Evolutionary conservation across 1,140 invertebrate genomes (phyloP).

Genomic region (Drosophila pallidifrons): DNA sequence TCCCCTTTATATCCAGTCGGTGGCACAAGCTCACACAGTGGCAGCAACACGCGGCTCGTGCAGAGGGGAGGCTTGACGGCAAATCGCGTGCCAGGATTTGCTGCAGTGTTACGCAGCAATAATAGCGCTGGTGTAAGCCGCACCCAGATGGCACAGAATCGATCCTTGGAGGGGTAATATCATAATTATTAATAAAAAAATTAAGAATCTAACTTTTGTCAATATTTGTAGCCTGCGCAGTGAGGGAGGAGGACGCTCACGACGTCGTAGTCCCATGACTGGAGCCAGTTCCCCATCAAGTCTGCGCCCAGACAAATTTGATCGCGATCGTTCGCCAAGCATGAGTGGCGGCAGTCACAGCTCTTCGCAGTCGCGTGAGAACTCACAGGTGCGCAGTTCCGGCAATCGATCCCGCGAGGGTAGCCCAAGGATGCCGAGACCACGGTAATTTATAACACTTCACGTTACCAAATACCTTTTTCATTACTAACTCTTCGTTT

Average conservation of each 20-base stretch:
- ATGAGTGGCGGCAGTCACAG: constrained; percentile 68
- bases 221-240: constrained; percentile 65
- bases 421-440: constrained; percentile 90
- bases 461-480: not conserved
- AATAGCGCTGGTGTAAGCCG: constrained; percentile 74
- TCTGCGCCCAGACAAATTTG: constrained; percentile 41
- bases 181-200: not conserved
- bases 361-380: constrained; percentile 73
- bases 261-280: constrained; percentile 70
- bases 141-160: constrained; percentile 80
- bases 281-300: constrained; percentile 52
- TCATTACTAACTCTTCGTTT: not conserved
- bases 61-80: constrained; percentile 80
- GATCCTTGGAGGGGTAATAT: constrained; percentile 79
- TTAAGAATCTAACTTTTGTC: not conserved
- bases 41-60: constrained; percentile 24
- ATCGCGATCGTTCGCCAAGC: constrained; percentile 71
- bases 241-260: constrained; percentile 79
- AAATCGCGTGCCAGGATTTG: constrained; percentile 89
- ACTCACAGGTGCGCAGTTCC: constrained; percentile 67
- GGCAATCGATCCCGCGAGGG: constrained; percentile 88
- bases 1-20: constrained; percentile 85
- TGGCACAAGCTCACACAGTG: constrained; percentile 70
- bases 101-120: constrained; percentile 88
- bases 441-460: constrained; percentile 76